Percentiles rank a stretch among this genome's conserved stretches.
These are phyloP conservation scores for Ditylenchus dipsaci DNA, from an alignment of 1,140 invertebrate genomes.

Conservation along the genomic window DNA sequence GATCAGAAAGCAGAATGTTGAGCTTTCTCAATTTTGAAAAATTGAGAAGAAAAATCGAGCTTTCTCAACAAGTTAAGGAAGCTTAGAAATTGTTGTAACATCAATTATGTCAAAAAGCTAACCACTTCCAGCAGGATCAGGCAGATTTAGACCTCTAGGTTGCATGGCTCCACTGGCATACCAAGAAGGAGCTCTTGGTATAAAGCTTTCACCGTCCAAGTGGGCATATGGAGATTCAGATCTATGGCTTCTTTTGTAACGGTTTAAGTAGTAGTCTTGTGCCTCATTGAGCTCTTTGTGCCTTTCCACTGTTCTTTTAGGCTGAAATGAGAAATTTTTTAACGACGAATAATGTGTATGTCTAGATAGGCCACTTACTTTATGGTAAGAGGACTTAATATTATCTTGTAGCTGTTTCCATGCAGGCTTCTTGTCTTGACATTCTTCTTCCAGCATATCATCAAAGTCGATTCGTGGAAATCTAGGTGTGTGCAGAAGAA, in stretches of 20 bases:
- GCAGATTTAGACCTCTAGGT: conserved; percentile 26
- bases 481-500: conserved; percentile 33
- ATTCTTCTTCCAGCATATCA: conserved; percentile 43
- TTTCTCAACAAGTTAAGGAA: too few species aligned
- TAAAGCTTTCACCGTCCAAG: conserved; percentile 47
- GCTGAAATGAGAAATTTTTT: conserved; percentile 28
- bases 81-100: too few species aligned
- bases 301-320: conserved; percentile 45
- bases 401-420: conserved; percentile 54
- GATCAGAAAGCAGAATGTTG: too few species aligned
- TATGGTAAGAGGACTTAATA: conserved; percentile 53
- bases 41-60: too few species aligned
- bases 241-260: conserved; percentile 33
- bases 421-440: conserved; percentile 44
- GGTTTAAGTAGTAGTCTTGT: conserved; percentile 25
- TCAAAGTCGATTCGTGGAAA: conserved; percentile 55
- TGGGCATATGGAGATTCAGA: conserved; percentile 45
- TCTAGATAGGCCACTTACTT: too few species aligned
- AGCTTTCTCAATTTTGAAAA: too few species aligned
- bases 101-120: conserved; percentile 8
- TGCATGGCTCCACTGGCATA: conserved; percentile 43
- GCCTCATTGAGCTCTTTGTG: conserved; percentile 51
- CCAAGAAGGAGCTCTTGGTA: conserved; percentile 38
- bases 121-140: conserved; percentile 24
- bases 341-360: too few species aligned